A percentile compares a stretch with the other conserved stretches of the same genome.
Evolutionary conservation across 2,797 vertebrate genomes (phyloP).

Genomic region (Myotis daubentonii): DNA sequence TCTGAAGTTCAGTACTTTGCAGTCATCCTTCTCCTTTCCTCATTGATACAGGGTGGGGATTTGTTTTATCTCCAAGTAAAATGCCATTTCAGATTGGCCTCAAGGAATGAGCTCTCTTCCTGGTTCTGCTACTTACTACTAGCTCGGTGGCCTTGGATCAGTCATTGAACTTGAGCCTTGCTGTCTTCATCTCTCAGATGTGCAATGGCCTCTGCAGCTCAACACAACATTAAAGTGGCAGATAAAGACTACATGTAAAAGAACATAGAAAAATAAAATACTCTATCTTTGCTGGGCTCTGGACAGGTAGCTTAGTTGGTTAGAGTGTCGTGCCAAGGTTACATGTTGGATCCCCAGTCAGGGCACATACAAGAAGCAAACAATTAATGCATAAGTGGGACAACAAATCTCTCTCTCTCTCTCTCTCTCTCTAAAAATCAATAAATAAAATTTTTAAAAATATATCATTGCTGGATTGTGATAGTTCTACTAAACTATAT

Average conservation of each 20-base stretch:
- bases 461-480: neutral
- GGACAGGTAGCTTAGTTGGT: neutral
- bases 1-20: neutral
- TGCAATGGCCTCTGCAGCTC: neutral
- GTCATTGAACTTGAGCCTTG: neutral
- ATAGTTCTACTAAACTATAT: neutral
- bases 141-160: neutral
- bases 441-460: neutral
- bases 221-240: neutral
- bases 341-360: neutral
- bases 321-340: neutral
- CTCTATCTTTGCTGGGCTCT: neutral
- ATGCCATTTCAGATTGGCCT: neutral
- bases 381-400: neutral
- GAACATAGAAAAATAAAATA: neutral
- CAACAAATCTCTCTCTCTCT: neutral
- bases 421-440: neutral
- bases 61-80: conserved; percentile 1
- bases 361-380: neutral
- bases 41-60: neutral
- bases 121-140: neutral
- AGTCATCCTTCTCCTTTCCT: neutral
- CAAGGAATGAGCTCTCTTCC: neutral
- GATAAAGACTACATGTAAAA: neutral
- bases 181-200: neutral